Evolutionary conservation across 2,888 invertebrate species (phyloP), one percentile per base, ranked within the genome.

Genomic region (Yponomeuta evonymella): DNA sequence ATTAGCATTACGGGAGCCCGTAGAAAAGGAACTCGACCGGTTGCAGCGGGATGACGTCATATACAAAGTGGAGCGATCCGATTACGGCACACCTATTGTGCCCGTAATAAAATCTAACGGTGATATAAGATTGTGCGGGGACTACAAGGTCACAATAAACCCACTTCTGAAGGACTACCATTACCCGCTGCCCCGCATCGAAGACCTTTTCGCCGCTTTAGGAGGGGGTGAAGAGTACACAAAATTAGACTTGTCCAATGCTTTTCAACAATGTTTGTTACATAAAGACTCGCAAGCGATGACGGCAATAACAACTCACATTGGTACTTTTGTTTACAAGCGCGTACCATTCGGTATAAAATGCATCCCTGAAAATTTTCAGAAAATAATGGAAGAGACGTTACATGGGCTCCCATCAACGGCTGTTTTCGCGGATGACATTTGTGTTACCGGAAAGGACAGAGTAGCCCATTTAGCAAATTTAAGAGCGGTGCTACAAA

Each of bases 301-400:
- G 12, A 76, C 77, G 9, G 76, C 76, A 9, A 76, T 77, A 23
- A 75, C 73, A 9, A 76, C 76, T 0, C 76, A 77, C 67, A 62
- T 74, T 6, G 76, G 77, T 5, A 76, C 75, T 3, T 75, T 75
- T 72, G 74, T 6, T 75, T 74, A 30, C 74, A 74, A 23, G 23
- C 23, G 23, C 23, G 23, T 23, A 23, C 23, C 23, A 23, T 23
- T 23, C 23, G 23, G 23, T 70, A 64, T 74, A 4, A 75, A 74
- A 48, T 75, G 75, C 23, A 67, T 76, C 62, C 75, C 5, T 12
- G 77, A 79, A 74, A 77, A 77, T 36, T 79, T 79, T 36, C 77
- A 78, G 72, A 78, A 78, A 72, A 67, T 75, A 8, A 76, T 77
- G 72, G 77, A 77, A 63, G 76, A 77, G 63, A 74, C 73, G 1